phyloP scores from a whole-genome alignment of 2,888 invertebrate species.

The Malthinus flaveolus region DNA sequence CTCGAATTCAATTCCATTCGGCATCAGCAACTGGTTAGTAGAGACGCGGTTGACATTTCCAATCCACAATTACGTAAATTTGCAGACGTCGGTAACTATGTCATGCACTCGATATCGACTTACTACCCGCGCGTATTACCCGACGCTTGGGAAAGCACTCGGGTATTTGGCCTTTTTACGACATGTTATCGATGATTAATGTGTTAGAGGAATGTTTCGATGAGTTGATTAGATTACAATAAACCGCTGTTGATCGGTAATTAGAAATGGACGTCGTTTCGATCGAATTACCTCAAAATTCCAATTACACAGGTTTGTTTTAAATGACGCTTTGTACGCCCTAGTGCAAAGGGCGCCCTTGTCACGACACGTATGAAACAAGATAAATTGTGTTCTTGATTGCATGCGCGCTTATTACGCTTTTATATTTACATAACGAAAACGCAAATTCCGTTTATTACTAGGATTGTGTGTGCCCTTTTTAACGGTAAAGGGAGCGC shows the following conservation, averaged over 20 bases:
- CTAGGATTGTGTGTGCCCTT: constrained; percentile 30
- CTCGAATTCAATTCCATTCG: not conserved
- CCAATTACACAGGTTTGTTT: constrained; percentile 39
- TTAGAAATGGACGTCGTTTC: constrained; percentile 30
- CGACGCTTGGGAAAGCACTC: too few species aligned
- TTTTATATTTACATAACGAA: constrained; percentile 37
- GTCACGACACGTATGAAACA: constrained; percentile 39
- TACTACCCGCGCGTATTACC: too few species aligned
- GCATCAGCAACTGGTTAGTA: too few species aligned
- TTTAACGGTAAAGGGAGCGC: constrained; percentile 25
- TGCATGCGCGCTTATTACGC: constrained; percentile 38
- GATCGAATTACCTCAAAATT: constrained; percentile 31
- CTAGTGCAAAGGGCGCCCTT: constrained; percentile 28
- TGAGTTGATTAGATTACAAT: constrained; percentile 24
- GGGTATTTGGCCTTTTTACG: too few species aligned
- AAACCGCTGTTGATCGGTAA: constrained; percentile 24
- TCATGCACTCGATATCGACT: too few species aligned
- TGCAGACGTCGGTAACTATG: too few species aligned
- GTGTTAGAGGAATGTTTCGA: constrained; percentile 23
- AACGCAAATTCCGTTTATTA: constrained; percentile 40
- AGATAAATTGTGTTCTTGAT: constrained; percentile 44
- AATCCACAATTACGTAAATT: too few species aligned
- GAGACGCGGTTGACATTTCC: too few species aligned
- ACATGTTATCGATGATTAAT: constrained; percentile 20
- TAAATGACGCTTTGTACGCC: constrained; percentile 45